Evolutionary conservation across 2,888 invertebrate species (phyloP).

Genomic region (Eutolmus rufibarbis): DNA sequence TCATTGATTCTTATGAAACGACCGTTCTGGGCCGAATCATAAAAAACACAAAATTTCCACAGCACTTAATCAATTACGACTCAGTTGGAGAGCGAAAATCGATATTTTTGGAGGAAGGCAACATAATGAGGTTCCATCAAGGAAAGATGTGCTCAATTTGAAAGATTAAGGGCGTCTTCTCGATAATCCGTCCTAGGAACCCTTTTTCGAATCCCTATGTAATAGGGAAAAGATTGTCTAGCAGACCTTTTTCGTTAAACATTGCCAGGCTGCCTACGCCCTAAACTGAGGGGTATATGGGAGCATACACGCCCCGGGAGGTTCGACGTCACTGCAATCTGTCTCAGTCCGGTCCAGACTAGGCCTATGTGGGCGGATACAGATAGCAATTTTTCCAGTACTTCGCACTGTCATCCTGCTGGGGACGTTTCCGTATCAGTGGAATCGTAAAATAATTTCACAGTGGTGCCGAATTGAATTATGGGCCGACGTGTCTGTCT

Average conservation of each 20-base stretch:
- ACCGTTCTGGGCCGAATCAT: not conserved
- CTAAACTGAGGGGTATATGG: not conserved
- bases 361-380: not conserved
- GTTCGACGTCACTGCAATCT: not conserved
- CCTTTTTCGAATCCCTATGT: not conserved
- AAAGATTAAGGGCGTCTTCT: not conserved
- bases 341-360: not conserved
- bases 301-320: not conserved
- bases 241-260: not conserved
- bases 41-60: not conserved
- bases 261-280: not conserved
- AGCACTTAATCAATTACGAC: not conserved
- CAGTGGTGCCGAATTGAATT: not conserved
- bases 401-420: not conserved
- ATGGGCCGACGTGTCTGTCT: not conserved
- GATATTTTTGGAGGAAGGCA: not conserved
- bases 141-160: not conserved
- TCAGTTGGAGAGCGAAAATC: not conserved
- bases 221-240: constrained; percentile 17
- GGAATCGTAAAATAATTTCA: not conserved
- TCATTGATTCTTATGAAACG: not conserved
- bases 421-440: not conserved
- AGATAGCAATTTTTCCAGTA: not conserved
- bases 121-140: not conserved
- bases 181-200: not conserved